Conservation (phyloP, 2,888 invertebrate genomes). For the Magallana nippona region DNA sequence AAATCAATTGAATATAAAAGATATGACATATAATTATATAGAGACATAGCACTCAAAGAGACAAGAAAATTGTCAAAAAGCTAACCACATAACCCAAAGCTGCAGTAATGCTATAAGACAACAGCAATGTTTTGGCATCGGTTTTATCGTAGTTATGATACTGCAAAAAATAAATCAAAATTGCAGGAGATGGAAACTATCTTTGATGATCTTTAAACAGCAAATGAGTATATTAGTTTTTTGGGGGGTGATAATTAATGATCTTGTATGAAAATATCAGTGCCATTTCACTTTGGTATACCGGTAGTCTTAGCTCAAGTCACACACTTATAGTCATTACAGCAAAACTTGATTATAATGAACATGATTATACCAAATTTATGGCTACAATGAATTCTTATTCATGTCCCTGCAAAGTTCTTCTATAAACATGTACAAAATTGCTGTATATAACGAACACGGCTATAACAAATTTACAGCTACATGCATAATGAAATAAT, state of each 20-base stretch:
- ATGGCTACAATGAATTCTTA: no score
- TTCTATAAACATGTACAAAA: no score
- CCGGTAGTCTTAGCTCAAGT: not conserved
- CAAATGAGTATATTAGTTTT: not conserved
- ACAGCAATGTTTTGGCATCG: not conserved
- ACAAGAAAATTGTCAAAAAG: constrained; percentile 13
- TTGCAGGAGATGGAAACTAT: not conserved
- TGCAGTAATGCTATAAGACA: not conserved
- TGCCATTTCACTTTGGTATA: not conserved
- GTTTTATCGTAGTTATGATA: not conserved
- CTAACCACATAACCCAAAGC: not conserved
- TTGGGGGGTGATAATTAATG: not conserved
- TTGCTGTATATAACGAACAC: no score
- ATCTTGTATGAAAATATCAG: not conserved
- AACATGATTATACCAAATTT: no score
- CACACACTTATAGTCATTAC: no score
- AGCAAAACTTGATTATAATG: no score
- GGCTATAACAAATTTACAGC: no score
- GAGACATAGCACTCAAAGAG: not conserved
- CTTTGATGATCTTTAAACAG: not conserved
- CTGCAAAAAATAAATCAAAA: constrained; percentile 10
- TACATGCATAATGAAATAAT: no score
- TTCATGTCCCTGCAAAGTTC: no score
- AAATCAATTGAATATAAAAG: constrained; percentile 20
- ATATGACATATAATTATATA: not conserved